phyloP scores from a whole-genome alignment of 1,140 invertebrate species.

The Carcinoscorpius rotundicauda region DNA sequence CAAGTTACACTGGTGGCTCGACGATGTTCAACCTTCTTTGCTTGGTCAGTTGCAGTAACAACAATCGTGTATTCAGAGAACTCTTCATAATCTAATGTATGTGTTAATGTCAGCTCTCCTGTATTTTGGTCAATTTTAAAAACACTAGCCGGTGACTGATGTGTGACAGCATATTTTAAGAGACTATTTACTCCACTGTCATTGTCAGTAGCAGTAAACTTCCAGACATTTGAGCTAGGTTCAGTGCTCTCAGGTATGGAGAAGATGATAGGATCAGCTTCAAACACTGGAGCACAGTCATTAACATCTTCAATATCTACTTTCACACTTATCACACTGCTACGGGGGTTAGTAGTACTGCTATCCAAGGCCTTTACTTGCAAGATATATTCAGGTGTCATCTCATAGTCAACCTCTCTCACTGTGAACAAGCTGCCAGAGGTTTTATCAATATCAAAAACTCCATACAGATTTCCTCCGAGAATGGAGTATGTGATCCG shows the following conservation, averaged over 20 bases:
- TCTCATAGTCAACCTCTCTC: constrained; percentile 67
- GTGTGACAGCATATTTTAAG: constrained; percentile 58
- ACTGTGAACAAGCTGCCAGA: constrained; percentile 73
- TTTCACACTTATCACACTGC: constrained; percentile 71
- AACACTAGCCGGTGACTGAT: constrained; percentile 47
- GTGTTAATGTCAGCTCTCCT: constrained; percentile 58
- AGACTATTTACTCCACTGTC: constrained; percentile 75
- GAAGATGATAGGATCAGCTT: constrained; percentile 62
- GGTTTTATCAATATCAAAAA: constrained; percentile 75
- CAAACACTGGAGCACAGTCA: constrained; percentile 81
- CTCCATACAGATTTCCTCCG: constrained; percentile 60
- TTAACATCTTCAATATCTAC: constrained; percentile 84
- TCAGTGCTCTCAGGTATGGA: constrained; percentile 59
- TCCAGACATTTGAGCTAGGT: constrained; percentile 62
- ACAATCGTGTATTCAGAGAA: constrained; percentile 64
- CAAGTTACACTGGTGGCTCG: constrained; percentile 64
- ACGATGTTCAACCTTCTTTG: constrained; percentile 49
- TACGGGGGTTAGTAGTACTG: constrained; percentile 73
- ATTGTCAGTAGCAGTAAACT: constrained; percentile 70
- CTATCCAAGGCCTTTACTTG: constrained; percentile 81
- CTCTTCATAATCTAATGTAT: constrained; percentile 66
- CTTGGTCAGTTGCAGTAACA: constrained; percentile 68
- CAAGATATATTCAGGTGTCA: constrained; percentile 63
- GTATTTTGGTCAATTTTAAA: constrained; percentile 69
- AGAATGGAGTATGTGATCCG: constrained; percentile 79